Percentiles rank a stretch among this genome's conserved stretches.
Evolutionary conservation across 2,113 vertebrate genomes (phyloP).

Genomic region (Indicator maculatus): DNA sequence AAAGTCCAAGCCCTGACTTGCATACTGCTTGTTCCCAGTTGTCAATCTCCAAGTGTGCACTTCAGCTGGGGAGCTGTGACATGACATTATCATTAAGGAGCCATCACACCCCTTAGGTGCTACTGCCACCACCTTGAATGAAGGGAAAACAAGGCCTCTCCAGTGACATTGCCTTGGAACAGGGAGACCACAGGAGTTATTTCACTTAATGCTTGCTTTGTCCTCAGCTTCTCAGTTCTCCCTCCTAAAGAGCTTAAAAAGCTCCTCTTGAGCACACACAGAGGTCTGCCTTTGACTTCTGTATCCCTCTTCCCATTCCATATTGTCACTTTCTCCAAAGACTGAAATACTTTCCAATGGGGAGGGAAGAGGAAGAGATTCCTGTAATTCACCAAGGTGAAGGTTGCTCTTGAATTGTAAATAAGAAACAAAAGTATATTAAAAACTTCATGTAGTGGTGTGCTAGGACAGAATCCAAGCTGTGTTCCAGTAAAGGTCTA

Average conservation of each 20-base stretch:
- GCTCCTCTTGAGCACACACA: background rate
- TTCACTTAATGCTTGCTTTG: background rate
- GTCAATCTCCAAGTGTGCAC: background rate
- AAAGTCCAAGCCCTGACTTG: background rate
- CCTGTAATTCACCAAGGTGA: background rate
- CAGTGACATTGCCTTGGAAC: background rate
- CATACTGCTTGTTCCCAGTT: background rate
- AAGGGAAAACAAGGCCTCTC: background rate
- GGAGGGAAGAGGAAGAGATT: fast-evolving
- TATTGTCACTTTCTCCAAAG: background rate
- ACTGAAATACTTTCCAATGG: background rate
- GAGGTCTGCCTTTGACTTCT: background rate
- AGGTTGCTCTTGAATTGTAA: background rate
- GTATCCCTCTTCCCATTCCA: background rate
- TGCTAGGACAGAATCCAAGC: background rate
- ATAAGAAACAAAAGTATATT: background rate
- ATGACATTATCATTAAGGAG: background rate
- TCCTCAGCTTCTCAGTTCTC: background rate
- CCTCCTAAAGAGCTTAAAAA: background rate
- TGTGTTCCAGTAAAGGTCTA: background rate
- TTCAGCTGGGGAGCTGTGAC: background rate
- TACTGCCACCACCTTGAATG: background rate
- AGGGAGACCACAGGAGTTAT: background rate
- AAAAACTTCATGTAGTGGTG: background rate
- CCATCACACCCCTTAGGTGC: background rate